Evolutionary conservation across 2,888 invertebrate species (phyloP).

Genomic region (Nemotelus pantherinus): DNA sequence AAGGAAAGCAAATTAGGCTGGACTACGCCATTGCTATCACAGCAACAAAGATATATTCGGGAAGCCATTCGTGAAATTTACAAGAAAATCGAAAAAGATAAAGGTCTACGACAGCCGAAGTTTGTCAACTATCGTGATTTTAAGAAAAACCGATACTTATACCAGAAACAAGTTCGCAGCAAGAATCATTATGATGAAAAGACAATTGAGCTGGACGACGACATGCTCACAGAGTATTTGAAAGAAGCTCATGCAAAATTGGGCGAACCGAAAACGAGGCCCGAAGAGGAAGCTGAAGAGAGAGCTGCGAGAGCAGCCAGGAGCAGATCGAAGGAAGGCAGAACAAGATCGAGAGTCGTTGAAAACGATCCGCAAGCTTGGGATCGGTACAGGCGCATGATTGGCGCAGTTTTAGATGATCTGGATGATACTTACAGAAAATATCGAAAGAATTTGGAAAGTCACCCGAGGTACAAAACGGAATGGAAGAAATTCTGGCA

Average conservation of each 20-base stretch:
- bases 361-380: slow-evolving; percentile 43
- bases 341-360: neutral
- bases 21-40: slow-evolving; percentile 8
- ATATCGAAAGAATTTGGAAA: slow-evolving; percentile 46
- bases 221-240: slow-evolving; percentile 12
- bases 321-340: slow-evolving; percentile 1
- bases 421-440: slow-evolving; percentile 41
- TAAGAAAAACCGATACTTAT: slow-evolving; percentile 23
- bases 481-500: slow-evolving; percentile 50
- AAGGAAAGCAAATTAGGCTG: slow-evolving; percentile 9
- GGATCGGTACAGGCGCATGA: slow-evolving; percentile 48
- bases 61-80: slow-evolving; percentile 19
- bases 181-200: slow-evolving; percentile 33
- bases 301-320: neutral
- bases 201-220: slow-evolving; percentile 25
- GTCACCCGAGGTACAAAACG: slow-evolving; percentile 47
- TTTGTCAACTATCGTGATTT: slow-evolving; percentile 23
- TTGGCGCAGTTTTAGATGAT: slow-evolving; percentile 47
- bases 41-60: slow-evolving; percentile 24
- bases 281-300: neutral
- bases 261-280: neutral
- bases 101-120: slow-evolving; percentile 15
- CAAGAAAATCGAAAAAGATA: slow-evolving; percentile 27
- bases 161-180: slow-evolving; percentile 5
- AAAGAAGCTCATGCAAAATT: slow-evolving; percentile 17